Evolutionary conservation across 1,140 invertebrate species (phyloP).

Genomic region (Lysiphlebus fabarum): DNA sequence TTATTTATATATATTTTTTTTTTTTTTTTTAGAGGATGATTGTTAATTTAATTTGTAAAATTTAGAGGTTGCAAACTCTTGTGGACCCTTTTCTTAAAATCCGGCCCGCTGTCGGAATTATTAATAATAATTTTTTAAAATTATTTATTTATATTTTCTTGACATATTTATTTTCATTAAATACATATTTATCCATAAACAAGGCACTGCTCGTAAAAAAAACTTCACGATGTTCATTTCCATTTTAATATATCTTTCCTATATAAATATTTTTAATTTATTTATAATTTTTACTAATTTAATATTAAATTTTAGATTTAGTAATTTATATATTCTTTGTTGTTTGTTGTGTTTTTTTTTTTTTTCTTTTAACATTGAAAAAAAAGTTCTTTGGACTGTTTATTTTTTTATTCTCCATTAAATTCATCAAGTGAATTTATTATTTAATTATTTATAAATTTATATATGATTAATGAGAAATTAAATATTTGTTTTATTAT

Average conservation of each 20-base stretch:
- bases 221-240: conserved; percentile 24
- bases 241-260: conserved; percentile 18
- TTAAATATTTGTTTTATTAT: too few species aligned
- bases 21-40: too few species aligned
- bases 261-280: neutral
- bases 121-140: conserved; percentile 28
- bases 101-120: conserved; percentile 36
- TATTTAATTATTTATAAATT: too few species aligned
- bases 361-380: too few species aligned
- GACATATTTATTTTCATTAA: conserved; percentile 22
- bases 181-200: conserved; percentile 45
- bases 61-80: conserved; percentile 32
- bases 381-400: too few species aligned
- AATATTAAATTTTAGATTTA: neutral
- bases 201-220: conserved; percentile 46
- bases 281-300: neutral
- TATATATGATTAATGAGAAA: too few species aligned
- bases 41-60: too few species aligned
- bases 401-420: too few species aligned
- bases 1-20: too few species aligned
- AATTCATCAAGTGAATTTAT: too few species aligned
- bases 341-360: too few species aligned
- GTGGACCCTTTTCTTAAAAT: conserved; percentile 40
- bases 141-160: conserved; percentile 27
- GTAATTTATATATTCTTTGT: neutral